Evolutionary conservation across 2,888 invertebrate species (phyloP).

Genomic region (Caenorhabditis uteleia): DNA sequence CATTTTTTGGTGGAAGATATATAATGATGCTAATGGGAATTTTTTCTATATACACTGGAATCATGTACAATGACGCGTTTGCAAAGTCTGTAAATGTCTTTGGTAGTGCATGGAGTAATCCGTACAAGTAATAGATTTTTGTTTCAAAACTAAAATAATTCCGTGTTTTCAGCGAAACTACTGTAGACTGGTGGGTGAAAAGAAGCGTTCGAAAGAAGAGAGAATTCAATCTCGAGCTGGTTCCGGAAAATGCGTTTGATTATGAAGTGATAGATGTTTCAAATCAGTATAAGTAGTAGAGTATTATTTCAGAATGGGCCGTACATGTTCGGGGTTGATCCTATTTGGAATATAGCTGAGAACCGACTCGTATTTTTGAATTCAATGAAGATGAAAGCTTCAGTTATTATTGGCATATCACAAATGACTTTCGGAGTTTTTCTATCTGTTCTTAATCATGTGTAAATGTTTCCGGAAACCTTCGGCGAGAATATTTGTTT

Average conservation of each 20-base stretch:
- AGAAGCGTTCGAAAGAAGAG: not conserved
- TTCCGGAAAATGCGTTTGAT: constrained; percentile 45
- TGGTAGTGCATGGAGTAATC: constrained; percentile 71
- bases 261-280: constrained; percentile 5
- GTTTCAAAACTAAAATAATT: not conserved
- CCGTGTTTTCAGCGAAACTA: constrained; percentile 4
- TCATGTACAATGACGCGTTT: constrained; percentile 69
- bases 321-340: constrained; percentile 73
- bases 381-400: constrained; percentile 69
- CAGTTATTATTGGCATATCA: constrained; percentile 63
- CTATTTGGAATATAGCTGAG: constrained; percentile 70
- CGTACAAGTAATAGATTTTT: constrained; percentile 52
- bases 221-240: constrained; percentile 41
- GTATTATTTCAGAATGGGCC: constrained; percentile 54
- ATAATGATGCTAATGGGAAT: constrained; percentile 70
- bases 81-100: constrained; percentile 72
- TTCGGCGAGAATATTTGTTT: constrained; percentile 13
- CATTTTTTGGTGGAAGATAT: constrained; percentile 70
- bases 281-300: too few species aligned
- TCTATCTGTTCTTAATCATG: constrained; percentile 60
- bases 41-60: constrained; percentile 70
- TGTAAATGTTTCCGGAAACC: not conserved
- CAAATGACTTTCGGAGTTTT: constrained; percentile 68
- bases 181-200: not conserved
- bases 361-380: constrained; percentile 69